Evolutionary conservation across 2,888 invertebrate genomes (phyloP), one percentile per base, ranked within the genome.

Genomic region (Helicoverpa assulta): DNA sequence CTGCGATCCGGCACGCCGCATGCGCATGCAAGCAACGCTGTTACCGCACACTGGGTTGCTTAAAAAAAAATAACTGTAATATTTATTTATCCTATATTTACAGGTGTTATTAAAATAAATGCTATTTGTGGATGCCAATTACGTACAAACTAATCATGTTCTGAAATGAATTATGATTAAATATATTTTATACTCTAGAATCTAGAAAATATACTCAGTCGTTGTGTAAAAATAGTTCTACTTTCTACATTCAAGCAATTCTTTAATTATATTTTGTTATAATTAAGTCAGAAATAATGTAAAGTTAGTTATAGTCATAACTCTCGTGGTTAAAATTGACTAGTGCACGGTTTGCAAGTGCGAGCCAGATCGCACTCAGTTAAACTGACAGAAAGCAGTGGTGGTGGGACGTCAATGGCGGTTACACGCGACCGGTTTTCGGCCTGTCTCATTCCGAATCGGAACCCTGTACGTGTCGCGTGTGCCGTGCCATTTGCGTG

Each of bases 1-100:
- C 86, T 86, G 92, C 94, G 93, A 92, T 93, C 90, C 92, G 92
- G 92, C 93, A 89, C 89, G 88, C 84, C 90, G 85, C 89, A 84
- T 76, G 82, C 83, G 85, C 87, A 83, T 88, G 83, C 76, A 64
- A 78, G 64, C 77, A 77, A 76, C 70, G 50, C 56, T 75, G 70
- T 82, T 78, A 71, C 73, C 68, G 64, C 70, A 76, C 64, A 77
- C 63, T 78, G 86, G 78, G 71, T 67, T 63, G 64, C 74, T 76
- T 76, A 54, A 65, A 61, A 64, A 64, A 73, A 67, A 62, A 1
- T 37, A 40, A 40, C 40, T 68, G 21, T 61, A 63, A 66, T 59
- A 53, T 50, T n/a, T 50, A 18, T 10, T 50, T 50, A 10, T 18
- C 18, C 18, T 8, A 18, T 50, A 50, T 18, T 18, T 56, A 37